A percentile compares a stretch with the other conserved stretches of the same genome.
Conservation (phyloP, 2,888 invertebrate genomes). For the Leptinotarsa haldemani region DNA sequence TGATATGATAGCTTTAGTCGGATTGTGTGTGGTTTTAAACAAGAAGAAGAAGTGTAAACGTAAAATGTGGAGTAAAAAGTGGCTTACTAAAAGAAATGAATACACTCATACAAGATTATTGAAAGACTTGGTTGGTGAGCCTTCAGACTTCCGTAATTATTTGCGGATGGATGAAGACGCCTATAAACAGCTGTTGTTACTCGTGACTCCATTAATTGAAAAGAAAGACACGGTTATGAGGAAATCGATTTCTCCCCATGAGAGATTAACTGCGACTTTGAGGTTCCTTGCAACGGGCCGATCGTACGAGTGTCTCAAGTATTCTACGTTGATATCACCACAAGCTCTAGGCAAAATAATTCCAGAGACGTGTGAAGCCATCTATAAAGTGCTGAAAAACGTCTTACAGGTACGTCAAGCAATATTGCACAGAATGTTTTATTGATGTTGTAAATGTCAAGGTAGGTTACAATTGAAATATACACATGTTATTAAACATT, state of each 20-base stretch:
- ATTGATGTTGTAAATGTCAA: no score
- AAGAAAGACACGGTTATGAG: constrained; percentile 45
- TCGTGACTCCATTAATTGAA: constrained; percentile 37
- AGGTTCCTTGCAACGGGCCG: constrained; percentile 50
- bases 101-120: no score
- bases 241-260: constrained; percentile 20
- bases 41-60: constrained; percentile 12
- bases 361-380: constrained; percentile 45
- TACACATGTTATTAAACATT: no score
- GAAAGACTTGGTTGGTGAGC: no score
- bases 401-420: not conserved
- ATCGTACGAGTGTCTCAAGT: constrained; percentile 51
- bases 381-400: no score
- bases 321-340: constrained; percentile 51
- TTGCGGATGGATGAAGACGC: no score
- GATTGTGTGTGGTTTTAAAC: constrained; percentile 3
- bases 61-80: constrained; percentile 28
- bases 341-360: constrained; percentile 52
- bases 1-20: constrained; percentile 20
- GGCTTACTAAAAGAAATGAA: not conserved
- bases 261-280: constrained; percentile 42
- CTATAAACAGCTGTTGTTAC: no score
- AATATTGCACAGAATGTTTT: not conserved
- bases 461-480: no score
- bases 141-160: no score